Conservation (phyloP, 92 coral and sea anemone genomes). For the Anthopleura xanthogrammica region DNA sequence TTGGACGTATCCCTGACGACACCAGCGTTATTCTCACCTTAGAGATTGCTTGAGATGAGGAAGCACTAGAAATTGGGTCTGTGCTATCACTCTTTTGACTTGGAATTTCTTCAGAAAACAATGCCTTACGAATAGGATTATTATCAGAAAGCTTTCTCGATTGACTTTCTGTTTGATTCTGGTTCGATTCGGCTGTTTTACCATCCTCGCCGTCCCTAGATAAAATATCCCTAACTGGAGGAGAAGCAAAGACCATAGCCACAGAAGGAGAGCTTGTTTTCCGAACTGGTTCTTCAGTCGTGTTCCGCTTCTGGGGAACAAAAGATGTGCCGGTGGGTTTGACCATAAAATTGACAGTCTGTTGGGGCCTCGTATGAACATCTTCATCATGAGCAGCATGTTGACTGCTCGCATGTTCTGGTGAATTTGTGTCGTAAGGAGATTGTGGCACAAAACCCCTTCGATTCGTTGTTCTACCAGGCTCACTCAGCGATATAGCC, state of each 20-base stretch:
- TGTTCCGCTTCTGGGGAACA: not conserved
- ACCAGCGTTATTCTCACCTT: constrained; percentile 20
- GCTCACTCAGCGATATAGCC: constrained; percentile 26
- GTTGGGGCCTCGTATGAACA: not conserved
- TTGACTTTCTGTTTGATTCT: not conserved
- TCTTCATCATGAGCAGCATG: not conserved
- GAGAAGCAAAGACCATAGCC: constrained; percentile 19
- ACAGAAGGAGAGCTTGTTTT: constrained; percentile 21
- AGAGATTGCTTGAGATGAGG: not conserved
- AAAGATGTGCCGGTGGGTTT: constrained; percentile 19
- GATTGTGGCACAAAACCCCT: not conserved
- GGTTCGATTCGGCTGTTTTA: not conserved
- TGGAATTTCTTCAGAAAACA: not conserved
- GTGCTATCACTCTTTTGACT: not conserved
- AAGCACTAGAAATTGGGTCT: not conserved
- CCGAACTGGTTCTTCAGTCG: not conserved
- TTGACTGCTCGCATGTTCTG: not conserved
- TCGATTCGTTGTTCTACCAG: not conserved
- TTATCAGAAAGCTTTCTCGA: not conserved
- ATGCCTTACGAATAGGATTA: not conserved
- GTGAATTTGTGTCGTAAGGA: not conserved
- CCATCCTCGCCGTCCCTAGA: not conserved
- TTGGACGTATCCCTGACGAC: constrained; percentile 19
- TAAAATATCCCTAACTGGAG: constrained; percentile 13
- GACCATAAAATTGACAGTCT: not conserved